Evolutionary conservation across 2,113 vertebrate genomes (phyloP).

Genomic region (Melospiza georgiana): DNA sequence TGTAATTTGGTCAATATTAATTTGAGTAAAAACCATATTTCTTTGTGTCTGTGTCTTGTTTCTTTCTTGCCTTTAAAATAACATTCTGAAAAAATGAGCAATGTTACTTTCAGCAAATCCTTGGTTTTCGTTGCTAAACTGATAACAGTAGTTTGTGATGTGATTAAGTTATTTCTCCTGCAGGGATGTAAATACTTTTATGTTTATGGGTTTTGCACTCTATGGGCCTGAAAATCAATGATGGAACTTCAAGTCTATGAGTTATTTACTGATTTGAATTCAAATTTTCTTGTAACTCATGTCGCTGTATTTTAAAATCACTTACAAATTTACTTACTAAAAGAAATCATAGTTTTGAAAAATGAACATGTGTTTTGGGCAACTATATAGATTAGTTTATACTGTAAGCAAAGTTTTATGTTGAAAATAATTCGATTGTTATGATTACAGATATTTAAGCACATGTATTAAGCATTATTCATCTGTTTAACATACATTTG

Average conservation of each 20-base stretch:
- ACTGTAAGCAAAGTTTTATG: neutral
- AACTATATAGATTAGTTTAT: neutral
- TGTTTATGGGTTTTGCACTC: neutral
- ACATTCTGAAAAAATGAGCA: neutral
- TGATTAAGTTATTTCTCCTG: slow-evolving; percentile 28
- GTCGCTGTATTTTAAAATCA: neutral
- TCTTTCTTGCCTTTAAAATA: slow-evolving; percentile 28
- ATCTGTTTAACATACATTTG: neutral
- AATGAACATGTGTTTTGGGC: neutral
- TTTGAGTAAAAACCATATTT: neutral
- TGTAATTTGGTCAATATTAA: neutral
- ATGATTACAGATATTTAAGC: neutral
- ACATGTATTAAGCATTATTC: neutral
- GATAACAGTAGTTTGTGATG: neutral
- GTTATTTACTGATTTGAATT: neutral
- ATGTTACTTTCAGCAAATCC: slow-evolving; percentile 14
- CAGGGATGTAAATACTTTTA: neutral
- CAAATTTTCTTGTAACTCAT: neutral
- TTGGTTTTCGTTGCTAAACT: slow-evolving; percentile 36
- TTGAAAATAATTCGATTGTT: neutral
- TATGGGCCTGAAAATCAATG: neutral
- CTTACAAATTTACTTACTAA: neutral
- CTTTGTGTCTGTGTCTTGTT: neutral
- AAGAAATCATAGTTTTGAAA: neutral
- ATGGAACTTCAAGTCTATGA: neutral